These are phyloP conservation scores for Trachelus troglodyta DNA, from an alignment of 2,888 invertebrate species.

Conservation along the genomic window DNA sequence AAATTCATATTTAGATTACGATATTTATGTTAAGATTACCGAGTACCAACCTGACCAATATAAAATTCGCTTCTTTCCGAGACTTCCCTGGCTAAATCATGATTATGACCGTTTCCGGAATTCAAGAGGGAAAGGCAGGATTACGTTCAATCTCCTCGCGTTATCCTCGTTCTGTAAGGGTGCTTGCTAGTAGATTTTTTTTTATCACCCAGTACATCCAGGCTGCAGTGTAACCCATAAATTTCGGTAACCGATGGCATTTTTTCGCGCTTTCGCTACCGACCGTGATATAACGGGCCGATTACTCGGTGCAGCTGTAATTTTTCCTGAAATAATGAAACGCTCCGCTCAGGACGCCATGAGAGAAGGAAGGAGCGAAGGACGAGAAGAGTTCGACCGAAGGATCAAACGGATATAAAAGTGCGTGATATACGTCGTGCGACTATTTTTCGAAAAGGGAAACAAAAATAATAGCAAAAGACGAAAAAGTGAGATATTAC, in stretches of 20 bases:
- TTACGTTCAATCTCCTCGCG: neutral
- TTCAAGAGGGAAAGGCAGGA: neutral
- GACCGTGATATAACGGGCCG: conserved; percentile 31
- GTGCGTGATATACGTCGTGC: too few species aligned
- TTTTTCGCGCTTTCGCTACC: conserved; percentile 36
- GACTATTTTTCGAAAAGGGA: too few species aligned
- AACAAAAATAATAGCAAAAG: too few species aligned
- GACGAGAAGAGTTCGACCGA: neutral
- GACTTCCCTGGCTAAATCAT: neutral
- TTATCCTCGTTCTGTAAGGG: neutral
- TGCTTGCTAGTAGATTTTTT: conserved; percentile 12
- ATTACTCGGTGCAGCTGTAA: conserved; percentile 36
- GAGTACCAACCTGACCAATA: neutral
- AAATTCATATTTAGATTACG: too few species aligned
- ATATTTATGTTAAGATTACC: too few species aligned
- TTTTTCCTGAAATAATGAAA: conserved; percentile 41
- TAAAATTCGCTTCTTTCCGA: neutral
- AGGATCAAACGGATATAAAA: neutral
- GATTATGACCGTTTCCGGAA: neutral
- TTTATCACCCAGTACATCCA: conserved; percentile 7
- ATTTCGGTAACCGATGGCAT: conserved; percentile 32
- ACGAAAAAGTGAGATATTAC: too few species aligned
- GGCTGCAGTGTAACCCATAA: conserved; percentile 22
- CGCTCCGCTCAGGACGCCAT: conserved; percentile 21
- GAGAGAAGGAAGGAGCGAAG: conserved; percentile 8